phyloP scores from a whole-genome alignment of 2,797 vertebrate genomes.

The Argentina silus region DNA sequence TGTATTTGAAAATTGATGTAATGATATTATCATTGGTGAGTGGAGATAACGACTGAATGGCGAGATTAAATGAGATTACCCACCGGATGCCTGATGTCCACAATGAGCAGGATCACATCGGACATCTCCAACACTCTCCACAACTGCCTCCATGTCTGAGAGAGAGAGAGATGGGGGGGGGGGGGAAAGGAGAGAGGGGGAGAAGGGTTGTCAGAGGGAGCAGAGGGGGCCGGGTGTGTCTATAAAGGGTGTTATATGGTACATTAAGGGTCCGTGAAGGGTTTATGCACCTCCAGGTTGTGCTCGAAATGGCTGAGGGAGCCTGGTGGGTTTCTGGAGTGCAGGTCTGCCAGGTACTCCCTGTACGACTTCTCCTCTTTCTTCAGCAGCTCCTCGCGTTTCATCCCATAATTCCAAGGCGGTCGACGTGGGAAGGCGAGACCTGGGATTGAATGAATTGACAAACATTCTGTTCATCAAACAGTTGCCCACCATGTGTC shows the following conservation, averaged over 20 bases:
- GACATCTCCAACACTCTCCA: conserved; percentile 97
- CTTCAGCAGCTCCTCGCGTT: conserved; percentile 82
- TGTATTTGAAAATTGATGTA: not conserved
- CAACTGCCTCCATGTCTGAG: conserved; percentile 92
- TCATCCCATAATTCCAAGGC: conserved; percentile 91
- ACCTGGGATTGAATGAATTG: conserved; percentile 66
- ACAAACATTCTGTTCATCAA: not conserved
- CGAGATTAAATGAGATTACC: conserved; percentile 47
- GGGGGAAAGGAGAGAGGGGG: not conserved
- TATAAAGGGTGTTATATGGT: not conserved
- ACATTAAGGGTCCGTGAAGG: not conserved
- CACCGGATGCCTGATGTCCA: conserved; percentile 92
- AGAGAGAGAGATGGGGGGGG: not conserved
- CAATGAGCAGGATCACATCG: conserved; percentile 88
- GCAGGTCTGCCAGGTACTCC: conserved; percentile 84
- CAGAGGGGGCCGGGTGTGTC: not conserved
- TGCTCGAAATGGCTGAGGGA: conserved; percentile 93
- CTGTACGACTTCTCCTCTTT: conserved; percentile 88
- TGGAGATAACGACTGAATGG: not conserved
- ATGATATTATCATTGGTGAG: too few relatives aligned
- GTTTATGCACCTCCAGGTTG: conserved; percentile 86
- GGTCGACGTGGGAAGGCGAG: conserved; percentile 89
- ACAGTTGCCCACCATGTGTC: not conserved
- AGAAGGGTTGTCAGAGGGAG: not conserved
- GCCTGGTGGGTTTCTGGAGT: conserved; percentile 80